A percentile compares a stretch with the other conserved stretches of the same genome.
These are phyloP conservation scores for Elymnias hypermnestra DNA, from an alignment of 1,140 invertebrate genomes.

Conservation along the genomic window DNA sequence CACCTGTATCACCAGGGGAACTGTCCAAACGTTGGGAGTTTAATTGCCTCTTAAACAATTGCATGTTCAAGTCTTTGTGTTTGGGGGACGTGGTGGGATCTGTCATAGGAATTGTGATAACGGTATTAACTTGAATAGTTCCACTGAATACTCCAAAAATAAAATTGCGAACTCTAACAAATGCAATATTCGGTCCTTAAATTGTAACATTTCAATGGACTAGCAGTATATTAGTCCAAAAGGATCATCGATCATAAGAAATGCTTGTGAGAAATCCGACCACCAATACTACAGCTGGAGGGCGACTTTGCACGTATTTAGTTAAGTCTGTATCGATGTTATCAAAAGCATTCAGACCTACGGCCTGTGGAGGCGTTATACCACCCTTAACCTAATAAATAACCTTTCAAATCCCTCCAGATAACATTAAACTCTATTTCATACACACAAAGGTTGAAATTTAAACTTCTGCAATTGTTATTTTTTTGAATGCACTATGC, in stretches of 20 bases:
- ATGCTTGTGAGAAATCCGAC: slow-evolving; percentile 14
- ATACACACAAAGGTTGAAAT: slow-evolving; percentile 24
- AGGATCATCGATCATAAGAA: slow-evolving; percentile 6
- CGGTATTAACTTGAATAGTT: no score
- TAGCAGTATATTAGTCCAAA: not conserved
- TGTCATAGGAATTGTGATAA: no score
- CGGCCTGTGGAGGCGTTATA: slow-evolving; percentile 37
- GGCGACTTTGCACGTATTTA: slow-evolving; percentile 44
- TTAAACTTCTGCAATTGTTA: no score
- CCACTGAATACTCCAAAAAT: no score
- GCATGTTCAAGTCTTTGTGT: no score
- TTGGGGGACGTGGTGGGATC: no score
- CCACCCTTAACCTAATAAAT: slow-evolving; percentile 42
- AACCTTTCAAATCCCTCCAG: slow-evolving; percentile 15
- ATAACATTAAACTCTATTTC: slow-evolving; percentile 17
- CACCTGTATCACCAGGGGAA: no score
- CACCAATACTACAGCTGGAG: slow-evolving; percentile 24
- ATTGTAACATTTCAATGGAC: no score
- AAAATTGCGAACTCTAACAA: no score
- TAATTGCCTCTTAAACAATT: no score
- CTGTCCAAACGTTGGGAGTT: no score
- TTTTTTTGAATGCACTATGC: not conserved
- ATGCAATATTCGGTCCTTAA: no score
- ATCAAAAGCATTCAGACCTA: slow-evolving; percentile 28
- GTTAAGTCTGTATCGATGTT: slow-evolving; percentile 31